Evolutionary conservation across 2,888 invertebrate genomes (phyloP).

Genomic region (Dasysyrphus albostriatus): DNA sequence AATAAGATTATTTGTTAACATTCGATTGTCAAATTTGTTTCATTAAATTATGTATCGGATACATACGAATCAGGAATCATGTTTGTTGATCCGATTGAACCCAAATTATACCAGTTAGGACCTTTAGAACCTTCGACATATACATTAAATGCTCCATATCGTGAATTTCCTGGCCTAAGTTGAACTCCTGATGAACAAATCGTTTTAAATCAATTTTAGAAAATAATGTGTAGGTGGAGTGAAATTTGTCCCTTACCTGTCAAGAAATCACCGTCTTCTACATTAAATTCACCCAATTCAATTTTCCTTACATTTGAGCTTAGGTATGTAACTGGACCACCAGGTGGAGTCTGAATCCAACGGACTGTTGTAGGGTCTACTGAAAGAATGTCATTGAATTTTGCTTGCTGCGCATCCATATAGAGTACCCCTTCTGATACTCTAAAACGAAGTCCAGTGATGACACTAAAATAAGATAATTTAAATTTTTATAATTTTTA

Average conservation of each 20-base stretch:
- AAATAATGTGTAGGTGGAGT: no score
- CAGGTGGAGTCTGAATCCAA: slow-evolving; percentile 1
- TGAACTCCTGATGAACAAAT: not conserved
- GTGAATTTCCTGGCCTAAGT: not conserved
- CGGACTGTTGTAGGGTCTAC: not conserved
- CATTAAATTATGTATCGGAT: not conserved
- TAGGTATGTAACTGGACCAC: not conserved
- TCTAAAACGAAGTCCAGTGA: slow-evolving; percentile 6
- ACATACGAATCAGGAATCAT: not conserved
- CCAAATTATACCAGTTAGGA: not conserved
- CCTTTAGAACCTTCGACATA: not conserved
- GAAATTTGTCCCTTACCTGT: not conserved
- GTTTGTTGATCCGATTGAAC: no score
- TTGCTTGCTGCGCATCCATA: slow-evolving; percentile 9
- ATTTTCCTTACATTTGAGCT: not conserved
- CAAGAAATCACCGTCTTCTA: not conserved
- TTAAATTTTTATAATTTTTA: not conserved
- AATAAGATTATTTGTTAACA: not conserved
- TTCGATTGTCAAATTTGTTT: not conserved
- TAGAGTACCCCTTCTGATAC: not conserved
- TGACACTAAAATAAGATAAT: slow-evolving; percentile 2
- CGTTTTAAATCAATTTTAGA: not conserved
- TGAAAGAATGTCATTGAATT: not conserved
- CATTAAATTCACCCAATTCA: not conserved
- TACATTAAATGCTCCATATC: not conserved